Base-by-base conservation (phyloP, 2,113 vertebrate genomes). In the Brachypteracias leptosomus region DNA sequence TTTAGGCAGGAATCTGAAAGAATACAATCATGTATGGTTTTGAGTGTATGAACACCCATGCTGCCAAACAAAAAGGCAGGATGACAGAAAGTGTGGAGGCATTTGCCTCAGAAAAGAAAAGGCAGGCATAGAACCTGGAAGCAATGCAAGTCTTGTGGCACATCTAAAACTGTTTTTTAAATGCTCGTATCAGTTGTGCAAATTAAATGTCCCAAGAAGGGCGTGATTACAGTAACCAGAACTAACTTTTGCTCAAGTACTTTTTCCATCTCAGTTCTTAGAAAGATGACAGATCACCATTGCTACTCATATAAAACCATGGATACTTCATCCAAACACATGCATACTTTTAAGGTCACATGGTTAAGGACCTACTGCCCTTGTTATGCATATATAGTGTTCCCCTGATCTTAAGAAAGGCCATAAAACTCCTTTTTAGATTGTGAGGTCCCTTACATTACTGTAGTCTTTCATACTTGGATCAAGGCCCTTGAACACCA, bases 41-140 rank as follows among this genome's bases (percentile, higher is more conserved):
- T 74, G 15, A 73, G 13, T 22, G 20, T 25, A 19, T n/a, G 10
- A 9, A 51, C 19, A n/a, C 2, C 62, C 38, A 7, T 7, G 11
- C 49, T 75, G 78, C 31, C 36, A 63, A 77, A 35, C 7, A 58
- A 29, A 90, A 74, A 49, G 5, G 12, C 4, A 70, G 16, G 2
- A 10, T 26, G 31, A 72, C 11, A 75, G 16, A 49, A 75, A 3
- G 1, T 0, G 0, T 54, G 57, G 29, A 2, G 5, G 28, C 13
- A 40, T 33, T 90, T 82, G 17, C 24, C 24, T 75, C 57, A 82
- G 42, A 61, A 82, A 9, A 61, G 46, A 57, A 78, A 7, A 66
- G 24, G 46, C 11, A 58, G 36, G 44, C 49, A 24, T 1, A 19
- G 31, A 72, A 52, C 8, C 9, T 35, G 3, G 17, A 10, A 86